Evolutionary conservation across 2,888 invertebrate species (phyloP), one percentile per base, ranked within the genome.

Genomic region (Sphinx pinastri): DNA sequence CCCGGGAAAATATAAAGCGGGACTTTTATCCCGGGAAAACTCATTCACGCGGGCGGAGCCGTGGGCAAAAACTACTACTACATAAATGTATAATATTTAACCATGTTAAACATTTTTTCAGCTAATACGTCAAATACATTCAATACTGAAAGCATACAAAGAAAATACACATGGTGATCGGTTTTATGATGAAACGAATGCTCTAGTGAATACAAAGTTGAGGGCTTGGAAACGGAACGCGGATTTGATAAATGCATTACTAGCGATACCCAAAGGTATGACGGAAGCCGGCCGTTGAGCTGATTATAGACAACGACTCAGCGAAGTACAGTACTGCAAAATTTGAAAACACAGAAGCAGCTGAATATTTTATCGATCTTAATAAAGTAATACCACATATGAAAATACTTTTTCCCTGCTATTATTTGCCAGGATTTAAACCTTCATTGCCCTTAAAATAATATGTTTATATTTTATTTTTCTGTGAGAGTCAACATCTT

Each of bases 191-290:
- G 82, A 87, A 76, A 85, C 82, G 0, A 84, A 88, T 70, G 78
- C 85, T 1, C 75, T 81, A n/a, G 75, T 84, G 63, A 81, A 88
- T 72, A 88, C 84, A 0, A 87, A 87, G 73, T 89, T 84, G 74
- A 85, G 83, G 72, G 84, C 91, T 58, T 93, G 94, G 74, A 96
- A 96, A 80, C 92, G 96, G 7, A 96, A 96, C 80, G 96, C 96
- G 0, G 97, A 97, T 81, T 88, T 96, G 10, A 97, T 96, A 77
- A 97, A 96, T 84, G 96, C 97, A 0, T 92, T 97, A n/a, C 89
- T 97, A 55, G 95, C 96, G n/a, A 86, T 97, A 67, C 97, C 97
- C 11, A 96, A 96, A 81, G 96, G 95, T 73, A 95, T 97, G 95
- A 95, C 96, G 79, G 96, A 96, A 71, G 97, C 96, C 58, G 97